phyloP scores from a whole-genome alignment of 2,888 invertebrate species.

The Melolontha melolontha region DNA sequence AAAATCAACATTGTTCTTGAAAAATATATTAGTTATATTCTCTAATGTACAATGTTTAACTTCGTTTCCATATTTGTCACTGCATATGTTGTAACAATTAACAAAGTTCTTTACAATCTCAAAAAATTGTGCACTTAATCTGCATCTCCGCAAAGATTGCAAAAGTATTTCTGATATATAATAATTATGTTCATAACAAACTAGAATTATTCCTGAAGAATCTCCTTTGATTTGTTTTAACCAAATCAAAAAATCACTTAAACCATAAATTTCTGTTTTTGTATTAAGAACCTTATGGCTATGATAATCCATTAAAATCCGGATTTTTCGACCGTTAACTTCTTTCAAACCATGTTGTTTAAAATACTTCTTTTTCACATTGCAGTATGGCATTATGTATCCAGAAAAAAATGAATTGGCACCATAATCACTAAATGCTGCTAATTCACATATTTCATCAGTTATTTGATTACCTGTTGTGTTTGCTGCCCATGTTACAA shows the following conservation, averaged over 20 bases:
- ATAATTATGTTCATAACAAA: conserved; percentile 12
- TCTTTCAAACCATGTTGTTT: conserved; percentile 8
- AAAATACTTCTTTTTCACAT: conserved; percentile 11
- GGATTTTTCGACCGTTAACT: conserved; percentile 1
- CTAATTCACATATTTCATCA: conserved; percentile 29
- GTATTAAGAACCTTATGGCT: conserved; percentile 6
- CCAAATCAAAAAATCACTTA: conserved; percentile 18
- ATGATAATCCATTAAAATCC: conserved; percentile 6
- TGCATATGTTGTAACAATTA: conserved; percentile 8
- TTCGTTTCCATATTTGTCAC: not conserved
- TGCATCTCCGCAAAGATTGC: conserved; percentile 6
- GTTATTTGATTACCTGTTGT: conserved; percentile 17
- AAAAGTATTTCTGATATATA: not conserved
- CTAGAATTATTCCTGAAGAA: conserved; percentile 7
- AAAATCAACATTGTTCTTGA: not conserved
- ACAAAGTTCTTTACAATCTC: not conserved
- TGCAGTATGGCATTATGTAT: conserved; percentile 21
- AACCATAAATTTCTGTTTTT: conserved; percentile 21
- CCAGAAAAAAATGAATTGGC: not conserved
- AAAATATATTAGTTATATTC: conserved; percentile 16
- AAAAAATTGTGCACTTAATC: not conserved
- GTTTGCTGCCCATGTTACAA: conserved; percentile 27
- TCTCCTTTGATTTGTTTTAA: not conserved
- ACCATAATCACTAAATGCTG: not conserved
- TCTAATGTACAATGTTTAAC: not conserved